Percentiles rank a stretch among this genome's conserved stretches.
phyloP scores from a whole-genome alignment of 1,140 invertebrate genomes.

The Penaeus japonicus region DNA sequence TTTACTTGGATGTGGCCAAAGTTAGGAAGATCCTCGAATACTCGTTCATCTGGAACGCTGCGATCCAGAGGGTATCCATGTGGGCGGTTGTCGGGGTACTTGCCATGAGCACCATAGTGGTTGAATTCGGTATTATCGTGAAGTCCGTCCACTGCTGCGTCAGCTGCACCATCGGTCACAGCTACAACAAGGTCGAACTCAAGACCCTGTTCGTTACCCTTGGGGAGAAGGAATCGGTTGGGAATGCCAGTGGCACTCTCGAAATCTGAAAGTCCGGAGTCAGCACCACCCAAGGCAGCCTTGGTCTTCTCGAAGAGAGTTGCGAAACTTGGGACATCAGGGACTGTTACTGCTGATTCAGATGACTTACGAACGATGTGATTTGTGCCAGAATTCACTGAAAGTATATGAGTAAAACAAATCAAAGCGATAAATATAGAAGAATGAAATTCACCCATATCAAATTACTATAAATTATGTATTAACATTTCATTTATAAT shows the following conservation, averaged over 20 bases:
- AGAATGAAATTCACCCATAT: too few relatives aligned
- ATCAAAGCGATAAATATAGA: too few relatives aligned
- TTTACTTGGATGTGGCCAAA: too few relatives aligned
- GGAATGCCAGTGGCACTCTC: constrained; percentile 68
- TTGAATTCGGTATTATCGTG: neutral
- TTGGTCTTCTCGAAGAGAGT: neutral
- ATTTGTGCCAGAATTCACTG: too few relatives aligned
- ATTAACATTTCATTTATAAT: too few relatives aligned
- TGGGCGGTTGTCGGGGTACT: constrained; percentile 30
- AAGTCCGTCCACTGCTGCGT: neutral
- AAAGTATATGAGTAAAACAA: too few relatives aligned
- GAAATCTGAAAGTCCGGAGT: constrained; percentile 23
- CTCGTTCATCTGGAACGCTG: constrained; percentile 15
- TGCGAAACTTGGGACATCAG: constrained; percentile 14
- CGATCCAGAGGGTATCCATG: constrained; percentile 47
- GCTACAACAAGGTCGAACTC: constrained; percentile 73
- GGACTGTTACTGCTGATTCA: constrained; percentile 27
- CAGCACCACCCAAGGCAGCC: neutral
- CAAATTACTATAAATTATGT: too few relatives aligned
- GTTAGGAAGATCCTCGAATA: neutral
- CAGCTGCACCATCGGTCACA: constrained; percentile 64
- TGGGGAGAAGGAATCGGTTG: constrained; percentile 74
- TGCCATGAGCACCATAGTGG: constrained; percentile 32
- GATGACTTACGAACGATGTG: constrained; percentile 23
- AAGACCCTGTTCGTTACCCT: constrained; percentile 72